Evolutionary conservation across 2,797 vertebrate genomes (phyloP), one percentile per base, ranked within the genome.

Genomic region (Amazona finschi): DNA sequence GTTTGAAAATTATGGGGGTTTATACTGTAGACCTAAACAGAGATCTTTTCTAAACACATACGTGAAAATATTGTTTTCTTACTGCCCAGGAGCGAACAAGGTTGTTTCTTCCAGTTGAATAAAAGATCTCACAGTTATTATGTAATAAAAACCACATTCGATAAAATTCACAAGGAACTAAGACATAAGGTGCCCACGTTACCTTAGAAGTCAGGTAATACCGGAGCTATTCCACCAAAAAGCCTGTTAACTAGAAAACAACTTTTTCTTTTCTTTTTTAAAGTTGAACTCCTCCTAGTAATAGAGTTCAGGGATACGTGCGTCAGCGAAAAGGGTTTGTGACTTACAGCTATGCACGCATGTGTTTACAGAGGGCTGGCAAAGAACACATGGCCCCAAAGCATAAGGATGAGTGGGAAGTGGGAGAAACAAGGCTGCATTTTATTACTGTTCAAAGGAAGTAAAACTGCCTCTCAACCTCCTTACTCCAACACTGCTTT

Each of bases 351-450:
- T 36, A 28, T 11, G 2, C 31, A 69, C 1, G 3, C n/a, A 10
- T 44, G 28, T 53, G 55, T 85, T 88, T 77, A 58, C 81, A 92
- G 66, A 85, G 58, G 61, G 38, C 75, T 90, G 46, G 53, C 69
- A 83, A 57, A 89, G 62, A 83, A 94, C 75, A 67, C 71, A 46
- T 39, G 33, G 27, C 41, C 52, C 46, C n/a, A 38, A 67, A 95
- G 64, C 74, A 82, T 39, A 94, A 82, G 74, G 77, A 60, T 71
- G 75, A 93, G 81, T 78, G 41, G 83, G 74, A 93, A 94, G 77
- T 55, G 20, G 25, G 22, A 95, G 55, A 94, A 96, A 89, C 74
- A 93, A 79, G 72, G 44, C 25, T 91, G 47, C 9, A 33, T 69
- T 90, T 76, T 85, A 47, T 57, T 52, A n/a, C 58, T 43, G 14